Percentiles rank a stretch among this genome's conserved stretches.
These are phyloP conservation scores for Epicauta chinensis DNA, from an alignment of 1,140 invertebrate species.

Conservation along the genomic window DNA sequence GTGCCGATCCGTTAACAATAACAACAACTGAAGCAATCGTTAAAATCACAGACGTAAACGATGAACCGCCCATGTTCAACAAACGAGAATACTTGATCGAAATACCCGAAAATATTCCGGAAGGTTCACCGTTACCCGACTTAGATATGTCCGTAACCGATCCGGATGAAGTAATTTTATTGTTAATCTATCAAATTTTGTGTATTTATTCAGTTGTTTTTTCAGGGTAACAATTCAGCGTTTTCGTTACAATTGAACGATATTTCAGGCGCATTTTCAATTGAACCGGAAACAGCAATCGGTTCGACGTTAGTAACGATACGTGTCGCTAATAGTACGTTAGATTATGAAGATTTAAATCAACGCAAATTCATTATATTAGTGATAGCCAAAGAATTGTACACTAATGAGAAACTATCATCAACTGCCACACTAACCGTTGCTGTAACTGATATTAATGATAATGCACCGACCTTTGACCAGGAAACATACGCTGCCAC, in stretches of 20 bases:
- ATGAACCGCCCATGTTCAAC: conserved; percentile 82
- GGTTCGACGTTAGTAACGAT: conserved; percentile 78
- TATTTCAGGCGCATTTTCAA: conserved; percentile 71
- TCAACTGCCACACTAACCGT: conserved; percentile 85
- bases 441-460: conserved; percentile 79
- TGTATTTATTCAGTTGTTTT: conserved; percentile 1
- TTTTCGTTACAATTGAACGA: conserved; percentile 73
- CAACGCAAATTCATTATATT: conserved; percentile 85
- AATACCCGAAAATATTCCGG: conserved; percentile 74
- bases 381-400: conserved; percentile 76
- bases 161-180: conserved; percentile 63
- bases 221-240: conserved; percentile 71
- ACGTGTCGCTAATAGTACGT: conserved; percentile 66
- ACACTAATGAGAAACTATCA: conserved; percentile 66
- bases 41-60: conserved; percentile 88
- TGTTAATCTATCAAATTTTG: conserved; percentile 2
- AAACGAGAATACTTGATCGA: conserved; percentile 71
- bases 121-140: conserved; percentile 73
- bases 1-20: conserved; percentile 59
- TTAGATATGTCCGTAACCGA: conserved; percentile 82
- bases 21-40: conserved; percentile 68
- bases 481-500: conserved; percentile 63
- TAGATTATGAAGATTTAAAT: conserved; percentile 90
- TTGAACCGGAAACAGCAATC: conserved; percentile 71
- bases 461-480: conserved; percentile 78